Evolutionary conservation across 2,797 vertebrate genomes (phyloP).

Genomic region (Rhyacichthys aspro): DNA sequence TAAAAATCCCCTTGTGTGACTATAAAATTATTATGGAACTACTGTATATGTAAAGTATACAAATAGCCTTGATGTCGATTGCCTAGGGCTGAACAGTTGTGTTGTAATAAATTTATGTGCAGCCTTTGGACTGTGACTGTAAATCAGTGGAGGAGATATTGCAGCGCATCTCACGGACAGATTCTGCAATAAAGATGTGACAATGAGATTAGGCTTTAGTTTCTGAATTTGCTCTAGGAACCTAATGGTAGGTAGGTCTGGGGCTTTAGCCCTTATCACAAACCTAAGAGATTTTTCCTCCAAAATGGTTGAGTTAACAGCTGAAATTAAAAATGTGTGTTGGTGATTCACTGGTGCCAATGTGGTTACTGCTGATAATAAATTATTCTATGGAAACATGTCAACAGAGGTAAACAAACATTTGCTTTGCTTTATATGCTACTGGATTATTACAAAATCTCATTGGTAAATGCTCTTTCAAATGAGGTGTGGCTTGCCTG

Average conservation of each 20-base stretch:
- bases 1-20: too few relatives aligned
- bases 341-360: constrained; percentile 18
- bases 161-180: constrained; percentile 16
- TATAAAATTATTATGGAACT: background rate
- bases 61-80: constrained; percentile 1
- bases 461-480: background rate
- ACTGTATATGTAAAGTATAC: background rate
- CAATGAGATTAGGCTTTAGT: constrained; percentile 15
- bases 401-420: constrained; percentile 1
- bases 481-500: constrained; percentile 2
- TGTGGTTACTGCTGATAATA: constrained; percentile 32
- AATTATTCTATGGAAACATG: background rate
- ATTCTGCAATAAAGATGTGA: constrained; percentile 50
- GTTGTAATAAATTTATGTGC: constrained; percentile 37
- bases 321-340: background rate
- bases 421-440: constrained; percentile 2
- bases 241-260: too few relatives aligned
- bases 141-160: constrained; percentile 14
- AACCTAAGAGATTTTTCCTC: background rate
- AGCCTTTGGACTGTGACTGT: constrained; percentile 53
- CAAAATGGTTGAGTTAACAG: background rate
- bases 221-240: background rate
- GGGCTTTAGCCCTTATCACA: too few relatives aligned
- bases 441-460: background rate
- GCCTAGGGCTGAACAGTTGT: background rate